Evolutionary conservation across 2,113 vertebrate species (phyloP), one percentile per base, ranked within the genome.

Genomic region (Piaya cayana): DNA sequence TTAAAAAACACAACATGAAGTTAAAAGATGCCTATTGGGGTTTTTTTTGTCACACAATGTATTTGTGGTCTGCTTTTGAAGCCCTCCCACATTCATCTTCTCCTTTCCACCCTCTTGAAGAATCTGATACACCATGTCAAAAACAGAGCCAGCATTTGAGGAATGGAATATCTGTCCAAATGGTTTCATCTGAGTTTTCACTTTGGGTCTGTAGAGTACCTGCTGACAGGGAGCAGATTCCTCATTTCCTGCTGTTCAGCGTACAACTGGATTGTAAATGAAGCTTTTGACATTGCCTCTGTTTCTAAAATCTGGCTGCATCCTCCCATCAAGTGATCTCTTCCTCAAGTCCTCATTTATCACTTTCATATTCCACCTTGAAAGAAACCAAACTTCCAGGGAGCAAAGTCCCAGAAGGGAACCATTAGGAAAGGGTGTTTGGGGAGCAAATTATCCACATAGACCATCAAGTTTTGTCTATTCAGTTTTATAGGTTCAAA

Each of bases 151-250:
- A 49, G 8, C 4, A 19, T 93, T 86, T 92, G 90, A 90, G 88
- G 36, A 93, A 74, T 78, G 75, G 69, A 84, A 10, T 90, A 63
- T 88, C 94, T 82, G 34, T 52, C 75, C 69, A 84, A 82, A 72
- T 14, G 37, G 20, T 82, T 95, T 94, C 81, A 77, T 80, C 42
- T 92, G 75, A 92, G 71, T 63, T 95, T 82, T 91, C n/a, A 22
- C 59, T 88, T 79, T 83, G 49, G 29, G 21, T 70, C n/a, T 83
- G 63, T 25, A 52, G 87, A 76, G 49, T 78, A 89, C 81, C 77
- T 92, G 86, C 74, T 91, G 86, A 91, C 81, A 95, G 64, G 50
- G 75, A 88, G 79, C 85, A 96, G 90, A 96, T 93, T 88, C 82
- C 49, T 96, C 56, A 63, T 90, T 93, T 93, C 87, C 87, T 93